Evolutionary conservation across 2,797 vertebrate species (phyloP).

Genomic region (Ctenochaetus hawaiiensis): DNA sequence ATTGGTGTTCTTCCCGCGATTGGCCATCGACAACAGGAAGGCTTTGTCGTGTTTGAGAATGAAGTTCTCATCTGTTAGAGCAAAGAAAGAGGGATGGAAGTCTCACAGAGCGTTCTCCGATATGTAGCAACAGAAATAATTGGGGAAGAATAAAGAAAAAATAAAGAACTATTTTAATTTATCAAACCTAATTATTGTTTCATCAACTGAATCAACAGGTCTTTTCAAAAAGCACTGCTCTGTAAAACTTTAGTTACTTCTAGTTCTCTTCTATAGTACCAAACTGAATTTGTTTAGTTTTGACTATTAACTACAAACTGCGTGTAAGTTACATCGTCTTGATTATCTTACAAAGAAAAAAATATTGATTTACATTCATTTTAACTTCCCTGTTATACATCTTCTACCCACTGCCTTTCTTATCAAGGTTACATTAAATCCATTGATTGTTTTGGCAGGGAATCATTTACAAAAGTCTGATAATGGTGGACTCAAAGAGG

Average conservation of each 20-base stretch:
- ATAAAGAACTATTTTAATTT: conserved; percentile 23
- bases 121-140: conserved; percentile 24
- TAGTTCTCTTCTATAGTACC: neutral
- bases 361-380: neutral
- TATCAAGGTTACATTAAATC: neutral
- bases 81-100: conserved; percentile 75
- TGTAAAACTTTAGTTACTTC: neutral
- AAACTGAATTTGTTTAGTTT: neutral
- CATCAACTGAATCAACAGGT: conserved; percentile 44
- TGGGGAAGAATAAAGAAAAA: conserved; percentile 33
- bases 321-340: neutral
- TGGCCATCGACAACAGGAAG: conserved; percentile 99
- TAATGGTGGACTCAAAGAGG: neutral
- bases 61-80: conserved; percentile 98
- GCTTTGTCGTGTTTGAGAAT: conserved; percentile 99
- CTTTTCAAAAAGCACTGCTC: conserved; percentile 34
- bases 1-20: conserved; percentile 98
- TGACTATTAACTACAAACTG: neutral
- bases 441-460: neutral
- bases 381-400: neutral
- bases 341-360: neutral
- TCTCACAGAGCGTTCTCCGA: conserved; percentile 34
- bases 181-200: conserved; percentile 36
- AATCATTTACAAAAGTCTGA: neutral
- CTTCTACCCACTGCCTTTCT: neutral